Evolutionary conservation across 2,888 invertebrate species (phyloP), one percentile per base, ranked within the genome.

Genomic region (Tenthredo distinguenda): DNA sequence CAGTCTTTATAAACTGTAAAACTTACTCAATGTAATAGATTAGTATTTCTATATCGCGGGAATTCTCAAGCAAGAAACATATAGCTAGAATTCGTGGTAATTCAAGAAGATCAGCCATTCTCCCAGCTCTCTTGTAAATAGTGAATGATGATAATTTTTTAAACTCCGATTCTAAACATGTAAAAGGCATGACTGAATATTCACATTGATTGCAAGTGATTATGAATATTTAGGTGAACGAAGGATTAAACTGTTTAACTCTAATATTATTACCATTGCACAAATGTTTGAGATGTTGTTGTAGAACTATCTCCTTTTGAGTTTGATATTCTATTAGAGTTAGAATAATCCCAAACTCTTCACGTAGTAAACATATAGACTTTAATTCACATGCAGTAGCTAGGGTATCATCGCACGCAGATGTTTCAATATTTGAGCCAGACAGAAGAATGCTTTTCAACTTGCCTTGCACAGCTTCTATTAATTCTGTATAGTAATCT

Each of bases 401-500:
- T 37, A 88, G 50, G 26, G 84, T 86, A n/a, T 88, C 65, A 76
- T 89, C 83, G 21, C 21, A 15, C 1, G 34, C 37, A 21, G 40
- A 40, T 21, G 12, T 62, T 21, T 40, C 83, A 9, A 85, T 84
- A n/a, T 87, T 77, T 12, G 77, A 58, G 2, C 84, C 55, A n/a
- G 47, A 21, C 10, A 65, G 34, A 31, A 87, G 87, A 76, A 90
- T 85, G n/a, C 87, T 83, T 77, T 85, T 72, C 31, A 92, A 85
- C 86, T 87, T 89, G 21, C 81, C 40, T 86, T 89, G 87, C n/a
- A 91, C 77, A 83, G 88, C 87, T 55, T 88, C 89, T 34, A 92
- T 86, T 40, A 90, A 88, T 86, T 91, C 90, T 4, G 91, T 86
- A 83, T 91, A 90, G 71, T 90, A 21, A 4, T 71, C 84, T 18